A percentile compares a stretch with the other conserved stretches of the same genome.
These are phyloP conservation scores for Netelia virgata DNA, from an alignment of 2,888 invertebrate genomes.

Conservation along the genomic window DNA sequence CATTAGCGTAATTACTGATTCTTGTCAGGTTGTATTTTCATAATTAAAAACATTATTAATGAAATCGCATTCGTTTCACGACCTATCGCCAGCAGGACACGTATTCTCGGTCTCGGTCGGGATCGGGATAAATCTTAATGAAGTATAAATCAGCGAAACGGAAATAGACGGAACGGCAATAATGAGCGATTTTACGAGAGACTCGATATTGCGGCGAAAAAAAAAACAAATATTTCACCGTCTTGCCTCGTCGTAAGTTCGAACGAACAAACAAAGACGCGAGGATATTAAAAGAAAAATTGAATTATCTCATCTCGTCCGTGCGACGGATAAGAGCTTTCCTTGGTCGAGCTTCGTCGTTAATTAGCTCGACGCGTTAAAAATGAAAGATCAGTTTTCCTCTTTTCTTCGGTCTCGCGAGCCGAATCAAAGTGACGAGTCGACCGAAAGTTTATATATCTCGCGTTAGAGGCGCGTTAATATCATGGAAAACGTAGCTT, in stretches of 20 bases:
- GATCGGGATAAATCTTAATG: conserved; percentile 42
- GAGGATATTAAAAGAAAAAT: conserved; percentile 57
- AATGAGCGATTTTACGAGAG: conserved; percentile 64
- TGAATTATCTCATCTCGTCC: conserved; percentile 62
- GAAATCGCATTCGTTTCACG: not conserved
- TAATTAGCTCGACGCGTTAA: conserved; percentile 76
- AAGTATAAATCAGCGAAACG: conserved; percentile 49
- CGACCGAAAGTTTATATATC: conserved; percentile 47
- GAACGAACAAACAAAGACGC: conserved; percentile 61
- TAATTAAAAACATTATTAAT: not conserved
- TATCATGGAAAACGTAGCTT: conserved; percentile 80
- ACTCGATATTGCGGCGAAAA: not conserved
- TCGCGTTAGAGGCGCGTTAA: conserved; percentile 30
- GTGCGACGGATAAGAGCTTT: conserved; percentile 68
- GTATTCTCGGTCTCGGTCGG: not conserved
- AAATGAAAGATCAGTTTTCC: conserved; percentile 54
- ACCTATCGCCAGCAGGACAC: not conserved
- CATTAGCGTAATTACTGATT: too few relatives aligned
- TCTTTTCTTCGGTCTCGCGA: conserved; percentile 21
- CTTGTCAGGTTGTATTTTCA: too few relatives aligned
- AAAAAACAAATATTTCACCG: conserved; percentile 33
- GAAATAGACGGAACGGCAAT: conserved; percentile 38
- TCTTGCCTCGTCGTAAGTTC: conserved; percentile 42
- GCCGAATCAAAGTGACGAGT: conserved; percentile 53
- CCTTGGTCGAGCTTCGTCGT: conserved; percentile 68